Percentiles rank a stretch among this genome's conserved stretches.
Evolutionary conservation across 1,140 invertebrate species (phyloP).

Genomic region (Holotrichia oblita): DNA sequence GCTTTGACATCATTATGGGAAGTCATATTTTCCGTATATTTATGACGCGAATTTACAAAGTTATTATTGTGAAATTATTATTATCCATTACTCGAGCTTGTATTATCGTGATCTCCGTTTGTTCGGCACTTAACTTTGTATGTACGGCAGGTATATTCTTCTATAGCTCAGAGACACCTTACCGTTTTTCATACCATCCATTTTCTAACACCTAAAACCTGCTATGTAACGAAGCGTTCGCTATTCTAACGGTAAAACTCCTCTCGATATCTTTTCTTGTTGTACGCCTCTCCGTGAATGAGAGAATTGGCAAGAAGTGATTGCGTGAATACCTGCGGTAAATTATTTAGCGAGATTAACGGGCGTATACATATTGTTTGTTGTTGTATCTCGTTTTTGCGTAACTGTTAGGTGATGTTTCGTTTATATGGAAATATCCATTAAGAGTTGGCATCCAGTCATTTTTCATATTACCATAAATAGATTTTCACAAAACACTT

Average conservation of each 20-base stretch:
- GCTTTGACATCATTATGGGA: constrained; percentile 23
- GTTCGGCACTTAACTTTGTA: constrained; percentile 4
- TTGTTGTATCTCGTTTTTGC: constrained; percentile 30
- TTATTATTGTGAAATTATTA: constrained; percentile 21
- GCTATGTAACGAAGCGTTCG: not conserved
- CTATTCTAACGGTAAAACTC: constrained; percentile 29
- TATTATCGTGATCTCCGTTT: constrained; percentile 24
- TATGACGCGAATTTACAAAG: constrained; percentile 32
- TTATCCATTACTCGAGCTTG: constrained; percentile 30
- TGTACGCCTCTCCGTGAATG: not conserved
- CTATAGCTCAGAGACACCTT: not conserved
- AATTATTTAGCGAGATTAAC: constrained; percentile 36
- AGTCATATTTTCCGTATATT: constrained; percentile 19
- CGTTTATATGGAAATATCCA: not conserved
- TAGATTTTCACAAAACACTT: not conserved
- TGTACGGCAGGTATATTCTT: not conserved
- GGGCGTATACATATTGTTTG: constrained; percentile 19
- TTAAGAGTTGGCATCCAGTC: not conserved
- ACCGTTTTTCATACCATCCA: not conserved
- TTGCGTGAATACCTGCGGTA: constrained; percentile 34
- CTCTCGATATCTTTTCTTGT: not conserved
- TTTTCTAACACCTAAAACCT: constrained; percentile 24
- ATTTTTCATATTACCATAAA: constrained; percentile 25
- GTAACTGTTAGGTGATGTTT: not conserved
- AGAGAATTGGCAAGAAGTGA: constrained; percentile 28